Evolutionary conservation across 1,140 invertebrate species (phyloP).

Genomic region (Leptinotarsa lineolata): DNA sequence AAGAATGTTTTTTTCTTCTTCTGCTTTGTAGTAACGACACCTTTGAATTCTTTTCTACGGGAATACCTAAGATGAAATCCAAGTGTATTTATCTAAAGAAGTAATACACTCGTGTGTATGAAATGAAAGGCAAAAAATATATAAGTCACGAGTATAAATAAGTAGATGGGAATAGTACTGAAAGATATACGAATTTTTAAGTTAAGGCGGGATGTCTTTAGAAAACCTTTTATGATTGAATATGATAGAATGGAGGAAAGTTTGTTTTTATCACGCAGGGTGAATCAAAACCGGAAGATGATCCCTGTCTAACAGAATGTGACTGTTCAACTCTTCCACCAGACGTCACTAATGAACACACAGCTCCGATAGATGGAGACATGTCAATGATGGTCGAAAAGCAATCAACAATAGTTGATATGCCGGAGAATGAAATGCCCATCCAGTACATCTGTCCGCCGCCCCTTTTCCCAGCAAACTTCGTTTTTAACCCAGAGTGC

Average conservation of each 20-base stretch:
- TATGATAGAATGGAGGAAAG: background rate
- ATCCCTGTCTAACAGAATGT: constrained; percentile 11
- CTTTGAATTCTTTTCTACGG: too few relatives aligned
- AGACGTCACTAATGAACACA: constrained; percentile 5
- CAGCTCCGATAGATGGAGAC: background rate
- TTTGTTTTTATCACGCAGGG: constrained; percentile 27
- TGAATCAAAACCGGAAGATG: background rate
- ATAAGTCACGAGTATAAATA: too few relatives aligned
- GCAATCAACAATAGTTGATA: background rate
- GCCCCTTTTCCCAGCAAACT: constrained; percentile 31
- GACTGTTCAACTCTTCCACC: constrained; percentile 12
- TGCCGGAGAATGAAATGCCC: background rate
- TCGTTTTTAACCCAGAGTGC: constrained; percentile 38
- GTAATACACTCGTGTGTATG: too few relatives aligned
- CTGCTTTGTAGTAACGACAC: too few relatives aligned
- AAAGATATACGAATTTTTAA: too few relatives aligned
- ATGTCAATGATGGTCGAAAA: constrained; percentile 16
- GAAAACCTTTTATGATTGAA: too few relatives aligned
- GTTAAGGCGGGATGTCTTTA: too few relatives aligned
- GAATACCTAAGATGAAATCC: too few relatives aligned
- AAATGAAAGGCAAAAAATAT: too few relatives aligned
- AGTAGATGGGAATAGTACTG: too few relatives aligned
- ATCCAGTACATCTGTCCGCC: constrained; percentile 30
- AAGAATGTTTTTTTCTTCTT: too few relatives aligned
- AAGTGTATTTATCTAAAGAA: too few relatives aligned